phyloP scores from a whole-genome alignment of 2,113 vertebrate genomes.

The Emydura subglobosa region DNA sequence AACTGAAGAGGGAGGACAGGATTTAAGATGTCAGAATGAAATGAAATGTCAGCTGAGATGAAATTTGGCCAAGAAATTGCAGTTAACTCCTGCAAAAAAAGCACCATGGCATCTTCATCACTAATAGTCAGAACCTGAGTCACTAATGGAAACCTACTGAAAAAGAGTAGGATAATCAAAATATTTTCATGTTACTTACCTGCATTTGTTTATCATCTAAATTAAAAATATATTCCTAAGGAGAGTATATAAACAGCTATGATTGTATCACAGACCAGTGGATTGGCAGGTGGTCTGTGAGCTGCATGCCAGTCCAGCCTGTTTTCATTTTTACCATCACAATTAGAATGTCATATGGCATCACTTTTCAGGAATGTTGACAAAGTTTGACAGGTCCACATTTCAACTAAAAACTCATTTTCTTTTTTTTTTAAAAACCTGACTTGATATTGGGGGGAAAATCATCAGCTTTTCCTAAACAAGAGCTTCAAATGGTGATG shows the following conservation, averaged over 20 bases:
- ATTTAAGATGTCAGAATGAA: not conserved
- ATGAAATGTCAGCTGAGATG: not conserved
- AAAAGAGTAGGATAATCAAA: not conserved
- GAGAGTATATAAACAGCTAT: not conserved
- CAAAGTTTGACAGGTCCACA: not conserved
- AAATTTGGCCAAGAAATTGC: no score
- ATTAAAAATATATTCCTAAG: not conserved
- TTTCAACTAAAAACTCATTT: not conserved
- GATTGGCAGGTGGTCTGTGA: not conserved
- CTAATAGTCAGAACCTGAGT: no score
- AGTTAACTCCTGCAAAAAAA: no score
- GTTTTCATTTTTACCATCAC: not conserved
- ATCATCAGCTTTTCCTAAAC: not conserved
- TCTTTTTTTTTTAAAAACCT: not conserved
- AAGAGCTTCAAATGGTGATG: not conserved
- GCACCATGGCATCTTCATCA: fast-evolving
- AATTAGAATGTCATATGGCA: not conserved
- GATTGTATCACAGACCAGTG: not conserved
- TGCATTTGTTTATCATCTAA: not conserved
- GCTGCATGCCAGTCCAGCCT: not conserved
- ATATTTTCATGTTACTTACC: fast-evolving
- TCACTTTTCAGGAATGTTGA: not conserved
- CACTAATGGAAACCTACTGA: no score
- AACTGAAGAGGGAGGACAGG: not conserved
- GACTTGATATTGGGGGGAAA: not conserved